Evolutionary conservation across 2,797 vertebrate species (phyloP).

Genomic region (Arctocebus calabarensis): DNA sequence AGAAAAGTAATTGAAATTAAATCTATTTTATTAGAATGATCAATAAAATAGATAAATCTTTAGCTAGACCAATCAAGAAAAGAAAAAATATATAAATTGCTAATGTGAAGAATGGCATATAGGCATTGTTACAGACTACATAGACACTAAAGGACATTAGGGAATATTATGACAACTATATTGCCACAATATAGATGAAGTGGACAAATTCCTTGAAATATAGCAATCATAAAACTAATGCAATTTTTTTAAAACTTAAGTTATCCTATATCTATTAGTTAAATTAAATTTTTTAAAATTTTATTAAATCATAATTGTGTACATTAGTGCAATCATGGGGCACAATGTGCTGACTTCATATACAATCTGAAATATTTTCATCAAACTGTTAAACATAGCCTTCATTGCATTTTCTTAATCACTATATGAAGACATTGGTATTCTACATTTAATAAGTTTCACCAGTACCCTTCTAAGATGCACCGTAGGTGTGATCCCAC

Average conservation of each 20-base stretch:
- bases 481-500: too few relatives aligned
- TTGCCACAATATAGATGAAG: background rate
- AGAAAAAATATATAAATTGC: background rate
- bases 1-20: background rate
- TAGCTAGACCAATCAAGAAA: background rate
- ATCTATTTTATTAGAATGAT: background rate
- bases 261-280: too few relatives aligned
- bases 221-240: background rate
- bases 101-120: background rate
- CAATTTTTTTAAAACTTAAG: background rate
- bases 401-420: too few relatives aligned
- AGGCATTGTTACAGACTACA: background rate
- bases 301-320: too few relatives aligned
- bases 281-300: too few relatives aligned
- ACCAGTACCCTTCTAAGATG: too few relatives aligned
- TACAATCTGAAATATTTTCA: too few relatives aligned
- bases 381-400: too few relatives aligned
- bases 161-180: background rate
- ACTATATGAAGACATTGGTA: too few relatives aligned
- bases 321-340: too few relatives aligned
- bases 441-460: too few relatives aligned
- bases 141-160: background rate
- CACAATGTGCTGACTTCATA: too few relatives aligned
- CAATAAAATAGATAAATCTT: background rate
- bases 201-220: background rate